Percentiles rank a stretch among this genome's conserved stretches.
phyloP scores from a whole-genome alignment of 1,140 invertebrate species.

The Paraescarpia echinospica region DNA sequence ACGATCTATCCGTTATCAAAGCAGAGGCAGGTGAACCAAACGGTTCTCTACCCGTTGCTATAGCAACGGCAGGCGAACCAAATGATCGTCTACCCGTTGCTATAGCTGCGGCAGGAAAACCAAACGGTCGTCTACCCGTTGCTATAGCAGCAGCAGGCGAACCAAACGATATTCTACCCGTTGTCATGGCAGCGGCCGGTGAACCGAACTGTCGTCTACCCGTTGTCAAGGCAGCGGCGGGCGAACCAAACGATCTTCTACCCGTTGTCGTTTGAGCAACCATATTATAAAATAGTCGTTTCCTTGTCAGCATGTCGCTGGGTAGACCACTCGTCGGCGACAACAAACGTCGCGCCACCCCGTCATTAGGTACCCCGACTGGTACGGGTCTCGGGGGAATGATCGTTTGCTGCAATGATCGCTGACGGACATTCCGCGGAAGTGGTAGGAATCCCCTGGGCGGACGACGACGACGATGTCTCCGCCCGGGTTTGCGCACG shows the following conservation, averaged over 20 bases:
- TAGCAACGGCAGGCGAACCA: background rate
- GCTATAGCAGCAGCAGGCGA: background rate
- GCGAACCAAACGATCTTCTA: background rate
- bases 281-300: background rate
- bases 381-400: background rate
- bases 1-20: too few species aligned
- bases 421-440: background rate
- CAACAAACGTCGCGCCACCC: background rate
- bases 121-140: background rate
- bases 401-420: background rate
- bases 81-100: background rate
- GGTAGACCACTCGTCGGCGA: background rate
- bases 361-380: background rate
- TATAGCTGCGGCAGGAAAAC: background rate
- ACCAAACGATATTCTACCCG: background rate
- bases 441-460: background rate
- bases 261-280: background rate
- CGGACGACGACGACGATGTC: background rate
- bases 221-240: background rate
- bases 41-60: background rate
- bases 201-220: background rate
- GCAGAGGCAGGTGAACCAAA: background rate
- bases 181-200: background rate
- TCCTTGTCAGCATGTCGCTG: background rate
- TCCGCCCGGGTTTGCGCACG: background rate